phyloP scores from a whole-genome alignment of 1,140 invertebrate genomes.

The Diorhabda sublineata region DNA sequence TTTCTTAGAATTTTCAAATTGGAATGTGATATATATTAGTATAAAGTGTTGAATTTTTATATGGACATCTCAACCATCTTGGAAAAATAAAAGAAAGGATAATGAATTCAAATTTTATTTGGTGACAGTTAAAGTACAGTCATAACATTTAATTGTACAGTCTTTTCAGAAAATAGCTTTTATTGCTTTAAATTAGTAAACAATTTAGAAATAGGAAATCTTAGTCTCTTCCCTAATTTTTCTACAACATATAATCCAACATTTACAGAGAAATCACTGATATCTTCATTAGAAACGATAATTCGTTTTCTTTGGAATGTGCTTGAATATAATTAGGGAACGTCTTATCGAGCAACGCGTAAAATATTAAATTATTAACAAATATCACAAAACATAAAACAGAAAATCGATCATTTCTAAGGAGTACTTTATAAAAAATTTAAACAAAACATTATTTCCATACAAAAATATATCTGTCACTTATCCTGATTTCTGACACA shows the following conservation, averaged over 20 bases:
- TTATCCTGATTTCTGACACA: background rate
- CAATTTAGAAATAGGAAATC: background rate
- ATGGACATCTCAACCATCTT: too few species aligned
- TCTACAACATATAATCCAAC: background rate
- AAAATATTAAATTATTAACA: background rate
- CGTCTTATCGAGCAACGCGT: background rate
- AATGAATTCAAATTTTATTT: background rate
- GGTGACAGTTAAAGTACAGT: background rate
- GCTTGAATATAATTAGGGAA: background rate
- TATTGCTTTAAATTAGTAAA: background rate
- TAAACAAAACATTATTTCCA: background rate
- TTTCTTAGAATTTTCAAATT: too few species aligned
- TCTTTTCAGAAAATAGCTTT: background rate
- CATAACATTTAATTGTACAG: background rate
- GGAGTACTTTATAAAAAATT: background rate
- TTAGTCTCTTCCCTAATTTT: too few species aligned
- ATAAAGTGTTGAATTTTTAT: too few species aligned
- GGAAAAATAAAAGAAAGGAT: background rate
- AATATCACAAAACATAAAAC: constrained; percentile 1
- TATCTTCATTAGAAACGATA: too few species aligned
- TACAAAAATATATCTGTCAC: background rate
- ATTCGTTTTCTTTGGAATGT: too few species aligned
- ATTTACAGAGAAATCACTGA: background rate
- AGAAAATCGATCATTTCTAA: background rate
- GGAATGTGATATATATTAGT: too few species aligned